Evolutionary conservation across 1,140 invertebrate genomes (phyloP), one percentile per base, ranked within the genome.

Genomic region (Papilio machaon): DNA sequence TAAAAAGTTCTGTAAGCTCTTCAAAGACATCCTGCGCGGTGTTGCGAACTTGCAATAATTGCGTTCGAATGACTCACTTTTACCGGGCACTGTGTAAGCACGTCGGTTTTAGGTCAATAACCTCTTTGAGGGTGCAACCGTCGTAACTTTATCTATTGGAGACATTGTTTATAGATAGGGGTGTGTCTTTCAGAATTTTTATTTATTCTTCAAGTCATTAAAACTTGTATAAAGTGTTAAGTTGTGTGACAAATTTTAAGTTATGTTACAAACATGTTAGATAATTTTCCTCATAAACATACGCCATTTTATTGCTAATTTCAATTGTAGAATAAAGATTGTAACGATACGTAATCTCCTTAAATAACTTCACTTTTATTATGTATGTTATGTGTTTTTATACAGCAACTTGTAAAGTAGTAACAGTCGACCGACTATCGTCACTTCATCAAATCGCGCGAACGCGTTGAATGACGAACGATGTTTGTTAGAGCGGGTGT

Each of bases 81-180:
- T 82, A 79, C 85, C 81, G 85, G 79, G 80, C 78, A 82, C 73
- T 81, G 82, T 83, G 79, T 82, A 81, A 88, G 70, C 84, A 84
- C 85, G 86, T 88, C 84, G 84, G 83, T 83, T 84, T 83, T 83
- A 83, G 87, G 85, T 85, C 87, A 80, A 85, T 88, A 82, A 88
- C 82, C 88, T 82, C 58, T 82, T 49, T 73, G 80, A 81, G 86
- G 85, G 83, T 88, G 87, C 85, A 85, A 80, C 73, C 30, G 70
- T 64, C 77, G 30, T 74, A 30, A 47, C 74, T 49, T 30, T 76
- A 49, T 79, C 60, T 67, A 79, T 64, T 67, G 60, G 60, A 9
- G 54, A 64, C 60, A 79, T 64, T 67, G 60, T 78, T 78, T 79
- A 79, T 52, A 52, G 74, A 52, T 52, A 52, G 74, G 74, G 49